Base-by-base conservation (phyloP, 37 sponge, comb jelly and placozoan species). In the Oopsacas minuta region DNA sequence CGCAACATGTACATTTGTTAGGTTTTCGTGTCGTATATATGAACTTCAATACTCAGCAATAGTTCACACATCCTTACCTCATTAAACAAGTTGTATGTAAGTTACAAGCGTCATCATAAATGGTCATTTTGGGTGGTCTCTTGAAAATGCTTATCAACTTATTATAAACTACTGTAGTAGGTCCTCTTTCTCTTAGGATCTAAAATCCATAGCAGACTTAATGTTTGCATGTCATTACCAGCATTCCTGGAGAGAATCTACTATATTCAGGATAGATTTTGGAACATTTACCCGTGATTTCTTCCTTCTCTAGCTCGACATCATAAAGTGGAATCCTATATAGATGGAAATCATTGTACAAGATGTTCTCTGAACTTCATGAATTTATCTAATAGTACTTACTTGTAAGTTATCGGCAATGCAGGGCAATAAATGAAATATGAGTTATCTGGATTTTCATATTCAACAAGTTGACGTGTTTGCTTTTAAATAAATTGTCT, bases 231-330 rank as follows among this genome's bases (percentile, higher is more conserved):
- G 75, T n/a, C 7, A 61, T 3, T 20, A 61, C 75, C 7, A 61
- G 75, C 75, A 61, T 61, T n/a, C 75, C 75, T 61, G 75, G 75
- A 61, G 75, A 61, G 30, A 61, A 61, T 61, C 22, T 61, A n/a
- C 28, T 61, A 34, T 61, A 34, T n/a, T 61, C 28, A 3, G 75
- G 75, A 34, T 61, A 61, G 20, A 61, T 61, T 12, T 61, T 61
- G 7, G 75, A 61, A 61, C 75, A 61, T 61, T 61, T 3, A 5
- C 22, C 5, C 22, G 28, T 61, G 22, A 34, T 3, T 20, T 61
- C 28, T 25, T 25, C 75, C 28, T 61, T 61, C 28, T 12, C 30
- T 20, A n/a, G 7, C 75, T n/a, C n/a, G n/a, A n/a, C n/a, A n/a
- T 61, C 75, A 61, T 61, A 61, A 20, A 20, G 22, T 25, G 75